Evolutionary conservation across 2,797 vertebrate genomes (phyloP).

Genomic region (Acanthurus tractus): DNA sequence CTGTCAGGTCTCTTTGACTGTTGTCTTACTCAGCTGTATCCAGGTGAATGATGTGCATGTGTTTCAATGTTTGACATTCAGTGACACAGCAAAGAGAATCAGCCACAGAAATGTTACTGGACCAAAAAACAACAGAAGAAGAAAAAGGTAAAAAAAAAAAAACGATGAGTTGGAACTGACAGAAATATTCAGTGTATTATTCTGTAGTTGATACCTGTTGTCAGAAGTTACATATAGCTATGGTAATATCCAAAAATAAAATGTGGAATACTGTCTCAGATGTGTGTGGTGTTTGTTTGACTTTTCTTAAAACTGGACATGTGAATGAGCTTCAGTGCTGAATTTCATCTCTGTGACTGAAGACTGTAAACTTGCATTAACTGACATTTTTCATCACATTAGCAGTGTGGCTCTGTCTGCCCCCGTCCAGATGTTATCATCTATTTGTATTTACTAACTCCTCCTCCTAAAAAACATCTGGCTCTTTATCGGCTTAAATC

Average conservation of each 20-base stretch:
- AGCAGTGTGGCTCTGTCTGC: neutral
- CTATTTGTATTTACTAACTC: too few species aligned
- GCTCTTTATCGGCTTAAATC: too few species aligned
- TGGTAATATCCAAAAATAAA: slow-evolving; percentile 95
- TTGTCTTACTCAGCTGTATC: slow-evolving; percentile 87
- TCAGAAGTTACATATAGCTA: slow-evolving; percentile 94
- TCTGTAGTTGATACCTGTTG: slow-evolving; percentile 93
- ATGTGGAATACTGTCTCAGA: slow-evolving; percentile 86
- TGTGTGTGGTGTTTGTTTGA: slow-evolving; percentile 13
- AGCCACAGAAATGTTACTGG: slow-evolving; percentile 89
- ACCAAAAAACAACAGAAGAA: slow-evolving; percentile 86
- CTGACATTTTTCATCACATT: neutral
- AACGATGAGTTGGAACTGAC: slow-evolving; percentile 62
- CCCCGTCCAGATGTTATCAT: too few species aligned
- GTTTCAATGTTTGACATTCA: slow-evolving; percentile 87
- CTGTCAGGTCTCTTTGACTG: slow-evolving; percentile 85
- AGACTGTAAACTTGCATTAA: neutral
- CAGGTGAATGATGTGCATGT: slow-evolving; percentile 95
- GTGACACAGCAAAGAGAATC: slow-evolving; percentile 75
- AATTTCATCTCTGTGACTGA: neutral
- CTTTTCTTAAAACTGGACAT: neutral
- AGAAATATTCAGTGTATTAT: slow-evolving; percentile 85
- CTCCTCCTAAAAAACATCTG: too few species aligned
- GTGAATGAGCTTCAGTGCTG: neutral
- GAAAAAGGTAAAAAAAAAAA: slow-evolving; percentile 56